These are phyloP conservation scores for Acinonyx jubatus DNA, from an alignment of 2,113 vertebrate genomes.

Conservation along the genomic window DNA sequence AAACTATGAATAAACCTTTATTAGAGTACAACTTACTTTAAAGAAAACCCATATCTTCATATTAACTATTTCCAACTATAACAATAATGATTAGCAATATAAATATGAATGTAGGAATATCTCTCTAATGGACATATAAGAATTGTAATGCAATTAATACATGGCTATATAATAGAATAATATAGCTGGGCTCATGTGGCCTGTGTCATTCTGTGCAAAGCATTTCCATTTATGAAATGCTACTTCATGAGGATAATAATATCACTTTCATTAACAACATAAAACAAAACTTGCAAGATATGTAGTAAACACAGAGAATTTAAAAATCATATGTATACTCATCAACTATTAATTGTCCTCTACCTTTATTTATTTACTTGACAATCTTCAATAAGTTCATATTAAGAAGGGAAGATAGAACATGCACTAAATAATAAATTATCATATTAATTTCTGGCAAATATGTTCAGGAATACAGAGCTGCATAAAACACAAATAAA, in stretches of 20 bases:
- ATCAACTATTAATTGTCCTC: neutral
- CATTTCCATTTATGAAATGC: neutral
- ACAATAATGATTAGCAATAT: neutral
- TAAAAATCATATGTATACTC: neutral
- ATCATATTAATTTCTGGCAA: neutral
- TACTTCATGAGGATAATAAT: neutral
- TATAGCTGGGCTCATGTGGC: neutral
- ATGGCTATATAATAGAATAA: neutral
- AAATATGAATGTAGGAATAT: constrained; percentile 13
- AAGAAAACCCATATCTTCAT: neutral
- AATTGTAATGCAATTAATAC: neutral
- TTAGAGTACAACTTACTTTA: neutral
- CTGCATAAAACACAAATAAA: neutral
- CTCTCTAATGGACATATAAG: neutral
- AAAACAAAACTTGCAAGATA: neutral
- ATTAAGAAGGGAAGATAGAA: neutral
- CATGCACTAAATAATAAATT: neutral
- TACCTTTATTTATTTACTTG: neutral
- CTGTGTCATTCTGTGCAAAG: neutral
- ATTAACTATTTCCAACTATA: neutral
- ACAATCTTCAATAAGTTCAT: neutral
- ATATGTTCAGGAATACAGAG: constrained; percentile 33
- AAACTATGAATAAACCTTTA: constrained; percentile 13
- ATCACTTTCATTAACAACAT: neutral
- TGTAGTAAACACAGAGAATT: neutral